A percentile compares a stretch with the other conserved stretches of the same genome.
Conservation (phyloP, 92 coral and sea anemone genomes). For the Umimayanthus chanpuru region DNA sequence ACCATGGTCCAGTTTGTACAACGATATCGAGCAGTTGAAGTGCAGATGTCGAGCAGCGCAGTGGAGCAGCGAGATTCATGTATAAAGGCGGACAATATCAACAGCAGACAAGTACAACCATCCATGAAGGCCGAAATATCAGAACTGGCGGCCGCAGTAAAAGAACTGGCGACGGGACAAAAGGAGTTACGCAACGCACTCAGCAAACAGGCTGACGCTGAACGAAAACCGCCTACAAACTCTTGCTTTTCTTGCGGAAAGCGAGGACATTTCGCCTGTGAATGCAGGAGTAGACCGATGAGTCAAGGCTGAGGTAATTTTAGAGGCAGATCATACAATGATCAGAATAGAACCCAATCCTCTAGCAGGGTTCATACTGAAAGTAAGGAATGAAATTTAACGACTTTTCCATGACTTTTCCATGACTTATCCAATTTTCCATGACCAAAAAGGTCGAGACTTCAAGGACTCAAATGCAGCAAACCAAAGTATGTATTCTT, state of each 20-base stretch:
- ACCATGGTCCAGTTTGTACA: conserved; percentile 44
- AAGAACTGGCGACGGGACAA: conserved; percentile 15
- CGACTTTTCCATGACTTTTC: too few species aligned
- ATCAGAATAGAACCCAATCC: neutral
- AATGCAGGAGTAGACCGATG: too few species aligned
- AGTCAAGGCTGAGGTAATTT: conserved; percentile 16
- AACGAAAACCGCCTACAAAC: neutral
- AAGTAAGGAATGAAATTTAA: too few species aligned
- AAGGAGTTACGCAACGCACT: neutral
- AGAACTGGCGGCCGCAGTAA: conserved; percentile 16
- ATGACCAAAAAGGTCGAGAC: too few species aligned
- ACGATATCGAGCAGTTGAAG: conserved; percentile 26
- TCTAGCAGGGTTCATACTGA: too few species aligned
- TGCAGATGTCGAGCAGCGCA: conserved; percentile 17
- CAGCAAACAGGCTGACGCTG: conserved; percentile 1
- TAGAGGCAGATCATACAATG: neutral
- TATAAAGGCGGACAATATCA: neutral
- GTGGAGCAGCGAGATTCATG: neutral
- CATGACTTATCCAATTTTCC: too few species aligned
- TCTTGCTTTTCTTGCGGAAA: too few species aligned
- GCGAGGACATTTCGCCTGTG: too few species aligned
- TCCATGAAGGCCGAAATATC: conserved; percentile 3
- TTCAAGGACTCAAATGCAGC: too few species aligned
- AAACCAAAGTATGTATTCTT: too few species aligned
- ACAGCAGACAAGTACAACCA: conserved; percentile 6